A percentile compares a stretch with the other conserved stretches of the same genome.
Conservation (phyloP, 2,113 vertebrate genomes). For the Sinosuthora webbiana region DNA sequence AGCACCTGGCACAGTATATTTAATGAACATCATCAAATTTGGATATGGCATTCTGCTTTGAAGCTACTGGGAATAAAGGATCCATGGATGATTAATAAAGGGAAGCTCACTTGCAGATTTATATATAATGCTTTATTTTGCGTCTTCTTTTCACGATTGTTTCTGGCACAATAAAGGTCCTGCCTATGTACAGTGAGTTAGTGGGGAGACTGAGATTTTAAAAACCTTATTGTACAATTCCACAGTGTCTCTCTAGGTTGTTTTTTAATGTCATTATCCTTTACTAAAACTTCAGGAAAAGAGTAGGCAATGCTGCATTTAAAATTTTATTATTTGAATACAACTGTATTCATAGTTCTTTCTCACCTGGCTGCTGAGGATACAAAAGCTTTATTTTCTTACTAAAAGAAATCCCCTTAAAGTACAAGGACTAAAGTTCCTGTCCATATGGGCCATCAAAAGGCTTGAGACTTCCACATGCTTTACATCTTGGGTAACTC, state of each 20-base stretch:
- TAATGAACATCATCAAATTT: not conserved
- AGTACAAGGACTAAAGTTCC: not conserved
- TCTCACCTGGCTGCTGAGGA: not conserved
- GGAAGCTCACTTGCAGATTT: not conserved
- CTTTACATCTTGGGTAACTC: not conserved
- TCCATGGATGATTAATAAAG: not conserved
- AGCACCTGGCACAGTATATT: not conserved
- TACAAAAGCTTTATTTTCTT: not conserved
- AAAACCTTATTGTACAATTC: not conserved
- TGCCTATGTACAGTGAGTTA: not conserved
- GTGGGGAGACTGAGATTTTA: not conserved
- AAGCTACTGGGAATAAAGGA: not conserved
- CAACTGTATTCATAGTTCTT: not conserved
- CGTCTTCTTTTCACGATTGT: not conserved
- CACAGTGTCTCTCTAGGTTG: not conserved
- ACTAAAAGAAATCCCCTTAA: not conserved
- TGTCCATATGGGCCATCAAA: not conserved
- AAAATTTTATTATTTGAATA: not conserved
- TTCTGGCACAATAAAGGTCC: not conserved
- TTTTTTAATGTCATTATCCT: not conserved
- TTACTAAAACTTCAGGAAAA: not conserved
- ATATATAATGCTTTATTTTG: not conserved
- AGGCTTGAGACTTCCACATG: fast-evolving
- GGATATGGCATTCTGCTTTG: not conserved
- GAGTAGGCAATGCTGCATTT: not conserved